A percentile compares a stretch with the other conserved stretches of the same genome.
phyloP scores from a whole-genome alignment of 1,140 invertebrate species.

The Zelostemma sp. region DNA sequence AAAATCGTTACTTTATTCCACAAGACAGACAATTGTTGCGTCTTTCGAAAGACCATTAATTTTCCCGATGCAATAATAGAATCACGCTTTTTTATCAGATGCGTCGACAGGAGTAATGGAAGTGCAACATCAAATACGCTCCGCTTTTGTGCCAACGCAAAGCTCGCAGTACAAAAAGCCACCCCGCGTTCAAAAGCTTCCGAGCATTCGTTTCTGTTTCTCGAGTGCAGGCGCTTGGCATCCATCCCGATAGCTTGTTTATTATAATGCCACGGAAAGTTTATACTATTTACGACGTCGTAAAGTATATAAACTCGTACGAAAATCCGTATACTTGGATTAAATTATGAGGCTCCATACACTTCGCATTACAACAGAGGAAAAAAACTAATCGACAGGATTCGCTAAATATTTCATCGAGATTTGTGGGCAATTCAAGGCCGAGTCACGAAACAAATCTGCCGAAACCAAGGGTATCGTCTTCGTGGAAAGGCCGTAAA shows the following conservation, averaged over 20 bases:
- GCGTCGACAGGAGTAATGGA: constrained; percentile 13
- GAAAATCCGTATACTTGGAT: constrained; percentile 30
- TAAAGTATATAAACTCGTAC: constrained; percentile 28
- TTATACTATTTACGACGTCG: constrained; percentile 42
- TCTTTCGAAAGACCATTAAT: not conserved
- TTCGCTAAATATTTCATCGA: too few species aligned
- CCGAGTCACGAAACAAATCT: constrained; percentile 27
- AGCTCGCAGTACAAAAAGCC: constrained; percentile 37
- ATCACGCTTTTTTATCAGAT: not conserved
- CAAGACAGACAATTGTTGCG: too few species aligned
- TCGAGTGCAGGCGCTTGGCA: constrained; percentile 40
- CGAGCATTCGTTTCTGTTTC: constrained; percentile 28
- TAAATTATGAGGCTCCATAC: constrained; percentile 17
- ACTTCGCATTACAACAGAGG: not conserved
- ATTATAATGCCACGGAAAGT: constrained; percentile 45
- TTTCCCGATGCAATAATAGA: not conserved
- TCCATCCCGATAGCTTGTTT: constrained; percentile 47
- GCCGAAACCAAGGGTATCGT: constrained; percentile 35
- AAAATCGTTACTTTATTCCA: too few species aligned
- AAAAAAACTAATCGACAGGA: too few species aligned
- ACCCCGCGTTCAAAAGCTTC: constrained; percentile 28
- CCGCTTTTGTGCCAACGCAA: constrained; percentile 37
- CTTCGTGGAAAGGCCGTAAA: constrained; percentile 36
- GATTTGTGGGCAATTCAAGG: constrained; percentile 13
- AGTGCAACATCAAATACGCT: constrained; percentile 36